Evolutionary conservation across 2,888 invertebrate species (phyloP).

Genomic region (Cryptus armator): DNA sequence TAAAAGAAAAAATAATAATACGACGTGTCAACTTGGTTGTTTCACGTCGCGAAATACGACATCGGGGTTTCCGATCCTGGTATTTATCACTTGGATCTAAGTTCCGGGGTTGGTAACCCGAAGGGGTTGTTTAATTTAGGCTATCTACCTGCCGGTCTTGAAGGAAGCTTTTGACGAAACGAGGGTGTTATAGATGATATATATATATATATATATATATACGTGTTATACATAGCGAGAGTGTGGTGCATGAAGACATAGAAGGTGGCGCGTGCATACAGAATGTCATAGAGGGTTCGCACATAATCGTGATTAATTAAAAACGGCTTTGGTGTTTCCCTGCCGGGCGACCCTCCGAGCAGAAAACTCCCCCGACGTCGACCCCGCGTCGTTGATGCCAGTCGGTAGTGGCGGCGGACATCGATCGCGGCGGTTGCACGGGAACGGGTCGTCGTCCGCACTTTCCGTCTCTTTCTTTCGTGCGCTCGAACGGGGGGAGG

Average conservation of each 20-base stretch:
- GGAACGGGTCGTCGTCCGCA: constrained; percentile 75
- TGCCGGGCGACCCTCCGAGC: constrained; percentile 54
- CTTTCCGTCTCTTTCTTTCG: constrained; percentile 45
- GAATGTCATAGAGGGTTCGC: constrained; percentile 46
- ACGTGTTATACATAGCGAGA: background rate
- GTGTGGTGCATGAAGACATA: constrained; percentile 48
- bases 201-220: background rate
- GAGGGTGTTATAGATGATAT: background rate
- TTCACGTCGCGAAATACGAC: constrained; percentile 46
- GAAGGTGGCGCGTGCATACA: constrained; percentile 18
- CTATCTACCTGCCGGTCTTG: background rate
- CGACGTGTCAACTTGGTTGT: constrained; percentile 61
- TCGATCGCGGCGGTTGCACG: constrained; percentile 72
- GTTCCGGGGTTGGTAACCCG: constrained; percentile 14
- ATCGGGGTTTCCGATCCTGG: constrained; percentile 57
- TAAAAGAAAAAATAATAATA: constrained; percentile 41
- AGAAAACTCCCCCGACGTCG: constrained; percentile 53
- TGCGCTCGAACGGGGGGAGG: constrained; percentile 13
- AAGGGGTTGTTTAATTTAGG: constrained; percentile 40
- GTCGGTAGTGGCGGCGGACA: constrained; percentile 68
- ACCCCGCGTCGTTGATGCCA: constrained; percentile 42
- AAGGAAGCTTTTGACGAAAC: constrained; percentile 24
- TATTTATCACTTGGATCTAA: constrained; percentile 57
- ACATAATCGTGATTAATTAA: constrained; percentile 75
- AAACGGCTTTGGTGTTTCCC: constrained; percentile 71